Evolutionary conservation across 2,888 invertebrate genomes (phyloP), one percentile per base, ranked within the genome.

Genomic region (Epinotia bilunana): DNA sequence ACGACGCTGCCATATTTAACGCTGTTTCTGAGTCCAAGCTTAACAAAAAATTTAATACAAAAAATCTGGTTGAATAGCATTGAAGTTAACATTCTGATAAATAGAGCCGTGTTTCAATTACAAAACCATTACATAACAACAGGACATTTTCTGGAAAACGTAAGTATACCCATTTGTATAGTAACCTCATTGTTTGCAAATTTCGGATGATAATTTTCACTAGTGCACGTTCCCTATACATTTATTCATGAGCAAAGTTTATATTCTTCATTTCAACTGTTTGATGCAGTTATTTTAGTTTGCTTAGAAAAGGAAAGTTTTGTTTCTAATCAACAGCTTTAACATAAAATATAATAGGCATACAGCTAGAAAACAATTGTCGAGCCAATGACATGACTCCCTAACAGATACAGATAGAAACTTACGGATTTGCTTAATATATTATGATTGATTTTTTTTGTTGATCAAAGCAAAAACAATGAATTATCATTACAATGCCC

Each of bases 31-130:
- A n/a, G n/a, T n/a, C 23, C 64, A 46, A 64, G 9, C 1, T 49
- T 13, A 64, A 64, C 64, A 64, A 64, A 49, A 49, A 49, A 64
- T 13, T 49, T 16, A 13, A 46, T 46, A 23, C 49, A 7, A 49
- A 64, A 64, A 5, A 28, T 2, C 3, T 23, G 7, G 9, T 23
- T 64, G 64, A 64, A 64, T 64, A 16, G n/a, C 49, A 55, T 53
- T 28, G 11, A 65, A 55, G 65, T 65, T 53, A 65, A 65, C 28
- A 65, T 11, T 65, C 53, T 53, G 20, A 65, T 65, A 55, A 65
- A 65, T 65, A 65, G 65, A 65, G 65, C 65, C 28, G 65, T 53
- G 28, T 65, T 53, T 65, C 65, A 55, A 18, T 65, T 65, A n/a
- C 53, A 65, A 55, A 65, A 33, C 65, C 28, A 9, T 65, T n/a